Evolutionary conservation across 2,797 vertebrate genomes (phyloP), one percentile per base, ranked within the genome.

Genomic region (Echiichthys vipera): DNA sequence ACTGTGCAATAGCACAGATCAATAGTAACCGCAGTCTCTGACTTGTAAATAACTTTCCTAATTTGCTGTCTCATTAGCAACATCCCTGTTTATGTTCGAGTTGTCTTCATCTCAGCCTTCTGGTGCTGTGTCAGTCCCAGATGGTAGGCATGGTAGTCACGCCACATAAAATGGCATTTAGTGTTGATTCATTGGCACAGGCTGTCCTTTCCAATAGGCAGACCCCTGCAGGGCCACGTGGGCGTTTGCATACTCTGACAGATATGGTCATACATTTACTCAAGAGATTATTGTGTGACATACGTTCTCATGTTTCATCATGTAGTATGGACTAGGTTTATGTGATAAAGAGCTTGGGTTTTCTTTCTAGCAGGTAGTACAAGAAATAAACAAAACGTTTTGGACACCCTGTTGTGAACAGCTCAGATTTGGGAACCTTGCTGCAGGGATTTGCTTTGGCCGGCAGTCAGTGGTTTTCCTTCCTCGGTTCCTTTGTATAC

Each of bases 1-100:
- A 5, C 14, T 22, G 2, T 37, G 74, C 66, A 85, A 54, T 63
- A 47, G 69, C 50, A 29, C 50, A 18, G 64, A 85, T 90, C 88
- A 83, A 87, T 83, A 80, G 65, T 46, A 77, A 65, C 49, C 8
- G 1, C 65, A 22, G 51, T 50, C 71, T 77, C 78, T 61, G 77
- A 81, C 78, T 80, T 86, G 86, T 89, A 90, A 91, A 90, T 90
- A 91, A 89, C 79, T 83, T 80, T 40, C 66, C 80, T 87, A 87
- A 93, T 91, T 89, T 85, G 79, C 80, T 78, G 84, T 89, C 88
- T 91, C 80, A 83, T 93, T 89, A 90, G 85, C 75, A 82, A 80
- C 65, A 57, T 81, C 74, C 80, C 71, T 77, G 70, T 83, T 91
- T 80, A 61, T 85, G 82, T 83, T 81, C 20, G 53, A 81, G 80